Percentiles rank a stretch among this genome's conserved stretches.
Evolutionary conservation across 2,888 invertebrate species (phyloP).

Genomic region (Lasioglossum figueresi): DNA sequence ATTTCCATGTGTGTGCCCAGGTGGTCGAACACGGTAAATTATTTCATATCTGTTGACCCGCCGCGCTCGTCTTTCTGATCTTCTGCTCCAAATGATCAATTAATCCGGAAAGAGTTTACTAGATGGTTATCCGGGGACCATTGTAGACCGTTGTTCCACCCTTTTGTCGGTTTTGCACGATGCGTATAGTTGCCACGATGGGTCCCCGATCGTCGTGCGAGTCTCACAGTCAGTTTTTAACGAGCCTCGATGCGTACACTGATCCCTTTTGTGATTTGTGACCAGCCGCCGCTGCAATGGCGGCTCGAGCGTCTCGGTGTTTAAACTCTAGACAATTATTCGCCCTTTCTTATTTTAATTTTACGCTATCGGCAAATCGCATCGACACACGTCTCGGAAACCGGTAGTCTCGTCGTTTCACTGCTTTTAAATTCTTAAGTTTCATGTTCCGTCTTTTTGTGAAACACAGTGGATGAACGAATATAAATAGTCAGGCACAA

Average conservation of each 20-base stretch:
- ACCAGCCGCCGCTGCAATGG: not conserved
- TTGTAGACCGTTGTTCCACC: constrained; percentile 10
- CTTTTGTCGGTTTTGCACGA: constrained; percentile 18
- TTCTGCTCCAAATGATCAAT: constrained; percentile 34
- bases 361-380: not conserved
- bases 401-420: not conserved
- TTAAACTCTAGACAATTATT: not conserved
- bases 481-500: too few relatives aligned
- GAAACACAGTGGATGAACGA: too few relatives aligned
- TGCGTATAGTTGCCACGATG: not conserved
- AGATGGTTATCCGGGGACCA: constrained; percentile 44
- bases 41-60: constrained; percentile 70
- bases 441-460: too few relatives aligned
- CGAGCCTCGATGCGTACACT: not conserved
- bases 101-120: constrained; percentile 47
- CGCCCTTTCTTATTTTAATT: not conserved
- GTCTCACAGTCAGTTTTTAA: constrained; percentile 8
- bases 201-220: not conserved
- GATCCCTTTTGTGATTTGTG: not conserved
- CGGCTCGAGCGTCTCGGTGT: not conserved
- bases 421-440: too few relatives aligned
- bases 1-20: constrained; percentile 74
- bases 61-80: constrained; percentile 39
- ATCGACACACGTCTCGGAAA: not conserved
- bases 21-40: constrained; percentile 69